Percentiles rank a stretch among this genome's conserved stretches.
Evolutionary conservation across 2,888 invertebrate genomes (phyloP).

Genomic region (Malthinus flaveolus): DNA sequence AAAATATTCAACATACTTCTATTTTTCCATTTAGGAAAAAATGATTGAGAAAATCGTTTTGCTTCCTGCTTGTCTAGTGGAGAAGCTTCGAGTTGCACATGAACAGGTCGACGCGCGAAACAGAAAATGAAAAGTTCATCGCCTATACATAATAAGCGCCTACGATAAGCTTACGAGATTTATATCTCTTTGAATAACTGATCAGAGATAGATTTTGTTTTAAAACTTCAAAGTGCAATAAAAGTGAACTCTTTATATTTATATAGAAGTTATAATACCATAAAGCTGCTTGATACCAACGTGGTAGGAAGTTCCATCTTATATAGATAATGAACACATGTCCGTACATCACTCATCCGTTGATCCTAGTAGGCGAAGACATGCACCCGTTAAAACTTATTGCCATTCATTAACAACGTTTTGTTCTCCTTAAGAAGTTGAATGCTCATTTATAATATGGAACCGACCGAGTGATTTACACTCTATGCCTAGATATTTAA

Average conservation of each 20-base stretch:
- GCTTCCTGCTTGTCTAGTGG: too few species aligned
- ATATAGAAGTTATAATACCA: slow-evolving; percentile 16
- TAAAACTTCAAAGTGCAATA: background rate
- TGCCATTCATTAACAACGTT: slow-evolving; percentile 46
- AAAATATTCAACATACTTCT: too few species aligned
- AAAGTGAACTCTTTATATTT: slow-evolving; percentile 13
- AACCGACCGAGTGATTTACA: slow-evolving; percentile 45
- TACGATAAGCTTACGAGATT: too few species aligned
- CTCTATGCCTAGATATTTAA: slow-evolving; percentile 28
- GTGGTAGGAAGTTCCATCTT: slow-evolving; percentile 27
- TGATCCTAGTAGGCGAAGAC: slow-evolving; percentile 38
- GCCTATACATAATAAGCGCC: too few species aligned
- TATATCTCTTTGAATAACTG: too few species aligned
- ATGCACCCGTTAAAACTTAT: slow-evolving; percentile 42
- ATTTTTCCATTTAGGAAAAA: too few species aligned
- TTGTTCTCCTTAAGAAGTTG: slow-evolving; percentile 46
- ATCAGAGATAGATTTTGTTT: too few species aligned
- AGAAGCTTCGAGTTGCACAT: too few species aligned
- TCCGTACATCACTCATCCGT: slow-evolving; percentile 37
- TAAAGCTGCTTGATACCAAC: slow-evolving; percentile 19
- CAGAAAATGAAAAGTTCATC: too few species aligned
- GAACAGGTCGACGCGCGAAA: too few species aligned
- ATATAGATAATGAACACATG: slow-evolving; percentile 30
- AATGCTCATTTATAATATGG: slow-evolving; percentile 45
- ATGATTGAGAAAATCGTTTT: too few species aligned